These are phyloP conservation scores for Porites lutea DNA, from an alignment of 64 coral and sea anemone genomes.

Conservation along the genomic window DNA sequence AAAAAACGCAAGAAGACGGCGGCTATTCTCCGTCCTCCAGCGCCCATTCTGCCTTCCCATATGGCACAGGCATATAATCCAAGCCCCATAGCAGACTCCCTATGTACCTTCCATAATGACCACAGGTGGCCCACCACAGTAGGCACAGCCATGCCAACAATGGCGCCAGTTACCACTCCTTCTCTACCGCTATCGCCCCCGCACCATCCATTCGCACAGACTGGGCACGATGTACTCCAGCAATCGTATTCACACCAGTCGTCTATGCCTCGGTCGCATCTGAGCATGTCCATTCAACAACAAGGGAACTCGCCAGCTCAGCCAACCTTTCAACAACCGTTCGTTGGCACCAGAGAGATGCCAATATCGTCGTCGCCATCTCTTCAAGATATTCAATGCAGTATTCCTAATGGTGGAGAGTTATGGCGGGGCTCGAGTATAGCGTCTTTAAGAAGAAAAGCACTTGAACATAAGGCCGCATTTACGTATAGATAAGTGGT, in stretches of 20 bases:
- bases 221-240: constrained; percentile 90
- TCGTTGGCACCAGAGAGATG: constrained; percentile 86
- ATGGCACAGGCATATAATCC: constrained; percentile 96
- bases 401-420: constrained; percentile 95
- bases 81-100: constrained; percentile 86
- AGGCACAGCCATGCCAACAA: constrained; percentile 90
- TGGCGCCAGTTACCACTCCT: constrained; percentile 89
- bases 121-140: constrained; percentile 98
- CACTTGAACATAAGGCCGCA: constrained; percentile 87
- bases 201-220: constrained; percentile 94
- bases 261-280: constrained; percentile 84
- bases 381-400: constrained; percentile 97
- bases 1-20: constrained; percentile 99
- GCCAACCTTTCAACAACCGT: constrained; percentile 86
- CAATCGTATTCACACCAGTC: constrained; percentile 94
- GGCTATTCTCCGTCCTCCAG: constrained; percentile 92
- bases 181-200: constrained; percentile 87
- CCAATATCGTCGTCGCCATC: constrained; percentile 99
- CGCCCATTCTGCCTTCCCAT: constrained; percentile 94
- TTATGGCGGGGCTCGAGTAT: constrained; percentile 95
- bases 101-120: constrained; percentile 98
- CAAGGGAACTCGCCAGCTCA: constrained; percentile 79
- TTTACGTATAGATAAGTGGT: constrained; percentile 80
- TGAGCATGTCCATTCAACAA: constrained; percentile 91
- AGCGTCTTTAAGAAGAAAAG: constrained; percentile 92